Evolutionary conservation across 1,140 invertebrate genomes (phyloP).

Genomic region (Paraescarpia echinospica): DNA sequence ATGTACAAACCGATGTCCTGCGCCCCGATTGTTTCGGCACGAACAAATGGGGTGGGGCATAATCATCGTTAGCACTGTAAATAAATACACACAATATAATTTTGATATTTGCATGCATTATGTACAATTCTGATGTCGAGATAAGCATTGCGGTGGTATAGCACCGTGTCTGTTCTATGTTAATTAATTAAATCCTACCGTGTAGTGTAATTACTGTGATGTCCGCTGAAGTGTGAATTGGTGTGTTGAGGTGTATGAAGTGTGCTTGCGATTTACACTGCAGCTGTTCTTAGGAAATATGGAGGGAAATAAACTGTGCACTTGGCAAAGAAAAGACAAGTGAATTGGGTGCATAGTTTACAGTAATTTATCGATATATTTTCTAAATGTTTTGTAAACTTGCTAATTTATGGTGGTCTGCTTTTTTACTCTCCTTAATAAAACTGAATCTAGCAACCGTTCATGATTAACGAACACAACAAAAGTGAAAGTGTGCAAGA

Average conservation of each 20-base stretch:
- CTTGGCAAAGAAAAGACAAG: not conserved
- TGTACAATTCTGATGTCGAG: not conserved
- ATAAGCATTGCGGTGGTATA: not conserved
- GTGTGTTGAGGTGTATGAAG: not conserved
- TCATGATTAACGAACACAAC: not conserved
- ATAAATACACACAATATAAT: not conserved
- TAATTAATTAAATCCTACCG: not conserved
- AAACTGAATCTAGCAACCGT: not conserved
- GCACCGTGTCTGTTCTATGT: not conserved
- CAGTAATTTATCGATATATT: too few species aligned
- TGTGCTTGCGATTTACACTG: not conserved
- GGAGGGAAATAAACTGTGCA: not conserved
- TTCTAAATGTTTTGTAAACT: too few species aligned
- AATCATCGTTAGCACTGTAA: not conserved
- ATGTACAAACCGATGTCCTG: not conserved
- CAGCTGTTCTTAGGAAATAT: not conserved
- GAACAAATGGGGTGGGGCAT: not conserved
- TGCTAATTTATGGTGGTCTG: too few species aligned
- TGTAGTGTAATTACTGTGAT: not conserved
- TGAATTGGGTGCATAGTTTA: not conserved
- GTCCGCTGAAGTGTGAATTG: not conserved
- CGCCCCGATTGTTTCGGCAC: not conserved
- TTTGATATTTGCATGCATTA: slow-evolving; percentile 1
- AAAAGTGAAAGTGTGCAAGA: not conserved
- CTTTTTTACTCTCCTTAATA: too few species aligned